Base-by-base conservation (phyloP, 2,888 invertebrate genomes). In the Physocephala rufipes region DNA sequence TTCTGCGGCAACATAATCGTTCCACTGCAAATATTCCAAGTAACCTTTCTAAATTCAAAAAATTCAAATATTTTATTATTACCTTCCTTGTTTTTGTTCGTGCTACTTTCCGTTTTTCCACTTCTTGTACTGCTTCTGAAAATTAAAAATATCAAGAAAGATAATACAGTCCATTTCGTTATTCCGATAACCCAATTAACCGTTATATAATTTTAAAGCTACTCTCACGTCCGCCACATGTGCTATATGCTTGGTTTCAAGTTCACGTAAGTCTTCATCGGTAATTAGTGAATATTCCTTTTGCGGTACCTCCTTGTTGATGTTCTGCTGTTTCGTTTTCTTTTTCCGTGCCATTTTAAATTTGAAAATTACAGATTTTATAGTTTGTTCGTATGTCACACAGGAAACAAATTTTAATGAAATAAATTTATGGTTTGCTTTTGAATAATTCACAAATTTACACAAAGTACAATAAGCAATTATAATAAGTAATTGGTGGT, bases 1-100 rank as follows among this genome's bases (percentile, higher is more conserved):
- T 70, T 81, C 79, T 47, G 85, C 84, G 5, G 74, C 72, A 15
- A 83, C 24, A 71, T 78, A 80, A 13, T 76, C 76, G 2, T 76
- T 68, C 85, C 84, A 84, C 71, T 81, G 26, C 1, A 59, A 59
- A 19, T 26, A 0, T 16, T 24, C 21, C 30, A 53, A 66, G 30
- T 1, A 49, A 4, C 16, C 21, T 28, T 36, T 36, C 9, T 36
- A 9, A 36, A 36, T 36, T 7, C 36, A 36, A 36, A 36, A 4
- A 36, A 36, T 36, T 7, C 9, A 36, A 7, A 9, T 36, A 21
- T 19, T 2, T 45, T 24, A 43, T 62, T 66, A 0, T 15, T 49
- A 71, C 72, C 47, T 71, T 78, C 0, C 74, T 75, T n/a, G 21
- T 21, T 4, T 2, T 13, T 5, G 55, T 53, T 3, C 74, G 64